Base-by-base conservation (phyloP, 2,888 invertebrate genomes). In the Xestia rhomboidea region DNA sequence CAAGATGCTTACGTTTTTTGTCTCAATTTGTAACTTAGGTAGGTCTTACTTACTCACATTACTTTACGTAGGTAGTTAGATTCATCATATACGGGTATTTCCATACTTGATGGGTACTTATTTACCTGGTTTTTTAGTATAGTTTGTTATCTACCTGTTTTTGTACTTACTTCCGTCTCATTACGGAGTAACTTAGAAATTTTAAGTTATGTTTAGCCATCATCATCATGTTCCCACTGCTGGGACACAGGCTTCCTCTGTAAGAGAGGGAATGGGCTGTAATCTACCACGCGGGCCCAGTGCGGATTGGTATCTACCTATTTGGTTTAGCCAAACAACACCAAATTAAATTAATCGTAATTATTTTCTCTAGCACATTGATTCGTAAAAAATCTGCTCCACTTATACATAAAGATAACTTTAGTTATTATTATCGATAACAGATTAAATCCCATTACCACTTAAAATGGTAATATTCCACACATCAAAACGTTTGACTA, bases 1-100 rank as follows among this genome's bases (percentile, higher is more conserved):
- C 51, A 85, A 78, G 68, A 63, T 64, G 68, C 60, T 79, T 57
- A 44, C 41, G 51, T 77, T 70, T 70, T 79, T 79, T 57, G 18
- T n/a, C 2, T 49, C 2, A 15, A 46, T 77, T 77, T 77, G 11
- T 76, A 34, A 51, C 21, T 76, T 27, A 76, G 10, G 15, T 73
- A 21, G 27, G 30, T 51, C 24, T 41, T n/a, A 24, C 4, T 13
- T 64, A 63, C 30, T 44, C n/a, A 27, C 15, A 34, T 34, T 27
- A 10, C 6, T 49, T 62, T 41, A 30, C 18, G 27, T 44, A 30
- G 41, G 34, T 34, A 24, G 49, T 2, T 44, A 34, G 15, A 4
- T 41, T 1, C 21, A 60, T 30, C 30, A 30, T 44, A 24, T 7
- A 34, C n/a, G 63, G 75, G 49, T 51, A 7, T 75, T 63, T 44